A percentile compares a stretch with the other conserved stretches of the same genome.
Evolutionary conservation across 2,113 vertebrate species (phyloP).

Genomic region (Seriola aureovittata): DNA sequence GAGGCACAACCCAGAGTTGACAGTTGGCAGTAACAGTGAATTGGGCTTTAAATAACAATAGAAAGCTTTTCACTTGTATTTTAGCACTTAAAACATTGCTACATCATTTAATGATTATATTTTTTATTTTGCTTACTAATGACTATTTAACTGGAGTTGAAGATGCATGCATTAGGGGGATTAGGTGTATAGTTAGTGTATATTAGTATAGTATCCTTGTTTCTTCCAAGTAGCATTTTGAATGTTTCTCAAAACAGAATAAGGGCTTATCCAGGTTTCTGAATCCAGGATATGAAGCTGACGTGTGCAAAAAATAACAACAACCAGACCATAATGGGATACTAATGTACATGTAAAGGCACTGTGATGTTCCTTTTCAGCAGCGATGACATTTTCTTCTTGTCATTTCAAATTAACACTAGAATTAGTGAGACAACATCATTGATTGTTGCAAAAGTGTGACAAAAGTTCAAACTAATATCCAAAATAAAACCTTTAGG

Average conservation of each 20-base stretch:
- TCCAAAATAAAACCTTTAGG: slow-evolving; percentile 2
- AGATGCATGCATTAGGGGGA: not conserved
- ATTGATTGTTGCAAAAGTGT: not conserved
- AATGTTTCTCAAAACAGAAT: not conserved
- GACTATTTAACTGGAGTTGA: not conserved
- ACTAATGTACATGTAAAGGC: too few species aligned
- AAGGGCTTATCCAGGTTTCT: not conserved
- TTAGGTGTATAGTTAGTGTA: not conserved
- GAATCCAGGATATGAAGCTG: not conserved
- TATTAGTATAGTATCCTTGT: not conserved
- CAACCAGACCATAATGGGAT: not conserved
- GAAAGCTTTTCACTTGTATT: not conserved
- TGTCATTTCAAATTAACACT: not conserved
- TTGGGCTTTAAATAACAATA: not conserved
- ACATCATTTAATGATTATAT: too few species aligned
- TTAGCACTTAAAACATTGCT: too few species aligned
- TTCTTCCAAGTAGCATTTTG: not conserved
- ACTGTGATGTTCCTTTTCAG: not conserved
- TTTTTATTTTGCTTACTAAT: too few species aligned
- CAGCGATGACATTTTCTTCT: not conserved
- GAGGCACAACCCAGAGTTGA: not conserved
- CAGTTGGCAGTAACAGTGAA: not conserved
- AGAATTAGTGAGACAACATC: not conserved
- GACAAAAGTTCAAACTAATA: not conserved
- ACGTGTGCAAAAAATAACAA: not conserved